Evolutionary conservation across 2,113 vertebrate genomes (phyloP), one percentile per base, ranked within the genome.

Genomic region (Lanius ludovicianus): DNA sequence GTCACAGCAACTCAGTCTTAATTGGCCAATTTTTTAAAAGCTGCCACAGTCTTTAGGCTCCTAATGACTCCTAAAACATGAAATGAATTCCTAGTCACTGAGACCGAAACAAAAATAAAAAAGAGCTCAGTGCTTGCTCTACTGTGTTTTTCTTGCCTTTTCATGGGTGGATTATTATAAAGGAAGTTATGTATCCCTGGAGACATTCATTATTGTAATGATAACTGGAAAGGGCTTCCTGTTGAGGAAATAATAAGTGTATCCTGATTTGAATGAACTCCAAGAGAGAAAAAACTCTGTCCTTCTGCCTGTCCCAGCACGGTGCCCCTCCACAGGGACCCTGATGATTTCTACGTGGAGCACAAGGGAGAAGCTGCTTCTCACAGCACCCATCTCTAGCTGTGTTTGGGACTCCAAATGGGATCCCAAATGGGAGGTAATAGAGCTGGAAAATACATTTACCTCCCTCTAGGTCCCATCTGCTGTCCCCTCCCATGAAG

Each of bases 21-120:
- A 93, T 85, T 92, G 76, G 76, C 53, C 82, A 52, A 76, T 94
- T 89, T 94, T 95, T 96, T 59, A 90, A 92, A 96, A 90, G 87
- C 93, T 86, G 96, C 82, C 93, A 71, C 93, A 96, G 94, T 90
- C 89, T 95, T 96, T 97, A 93, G 86, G 83, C 70, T 92, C 91
- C 89, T 95, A 97, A 96, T 91, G 95, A 94, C 78, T 96, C 92
- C 82, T 86, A 50, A 95, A 94, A 85, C 71, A 92, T 64, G 37
- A 88, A 91, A 78, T 69, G 89, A 90, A 82, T 95, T 95, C 83
- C 83, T 87, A 28, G 94, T 95, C 91, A 84, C 76, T 64, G 87
- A 69, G 87, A 77, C 37, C 14, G 71, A 91, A 95, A 89, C 84
- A 95, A 94, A 93, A 94, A 89, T 67, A 81, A 73, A 50, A 84